Percentiles rank a stretch among this genome's conserved stretches.
phyloP scores from a whole-genome alignment of 2,888 invertebrate species.

The Dione vanillae region DNA sequence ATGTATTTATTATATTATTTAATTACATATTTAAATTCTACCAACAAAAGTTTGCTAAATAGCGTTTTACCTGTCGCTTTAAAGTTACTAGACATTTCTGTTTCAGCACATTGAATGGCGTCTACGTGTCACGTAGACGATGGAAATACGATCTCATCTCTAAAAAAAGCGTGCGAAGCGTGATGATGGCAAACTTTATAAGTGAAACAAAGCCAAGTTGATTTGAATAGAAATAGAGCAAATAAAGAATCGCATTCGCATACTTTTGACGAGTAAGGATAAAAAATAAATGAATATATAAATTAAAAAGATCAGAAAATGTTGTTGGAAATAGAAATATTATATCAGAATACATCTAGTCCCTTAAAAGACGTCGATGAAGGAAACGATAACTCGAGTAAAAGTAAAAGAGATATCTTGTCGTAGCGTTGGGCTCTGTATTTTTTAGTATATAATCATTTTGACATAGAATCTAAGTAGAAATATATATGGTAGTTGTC shows the following conservation, averaged over 20 bases:
- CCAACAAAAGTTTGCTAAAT: neutral
- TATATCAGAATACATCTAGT: neutral
- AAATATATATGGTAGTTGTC: neutral
- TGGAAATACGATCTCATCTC: slow-evolving; percentile 2
- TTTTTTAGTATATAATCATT: neutral
- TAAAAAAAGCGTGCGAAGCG: slow-evolving; percentile 3
- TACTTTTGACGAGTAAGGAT: neutral
- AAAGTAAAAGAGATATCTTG: slow-evolving; percentile 2
- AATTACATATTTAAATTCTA: neutral
- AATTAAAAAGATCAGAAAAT: neutral
- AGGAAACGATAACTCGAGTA: slow-evolving; percentile 4
- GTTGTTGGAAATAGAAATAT: neutral
- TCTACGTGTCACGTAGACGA: neutral
- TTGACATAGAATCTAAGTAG: neutral
- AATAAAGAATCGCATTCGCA: neutral
- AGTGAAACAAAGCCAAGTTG: slow-evolving; percentile 10
- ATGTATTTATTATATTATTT: neutral
- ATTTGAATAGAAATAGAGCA: slow-evolving; percentile 11
- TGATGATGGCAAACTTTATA: neutral
- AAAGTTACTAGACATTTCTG: neutral
- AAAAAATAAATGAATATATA: neutral
- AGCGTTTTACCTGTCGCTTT: neutral
- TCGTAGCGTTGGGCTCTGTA: neutral
- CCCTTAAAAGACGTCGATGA: neutral
- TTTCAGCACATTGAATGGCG: neutral